phyloP scores from a whole-genome alignment of 2,797 vertebrate genomes.

The Neoniphon sammara region DNA sequence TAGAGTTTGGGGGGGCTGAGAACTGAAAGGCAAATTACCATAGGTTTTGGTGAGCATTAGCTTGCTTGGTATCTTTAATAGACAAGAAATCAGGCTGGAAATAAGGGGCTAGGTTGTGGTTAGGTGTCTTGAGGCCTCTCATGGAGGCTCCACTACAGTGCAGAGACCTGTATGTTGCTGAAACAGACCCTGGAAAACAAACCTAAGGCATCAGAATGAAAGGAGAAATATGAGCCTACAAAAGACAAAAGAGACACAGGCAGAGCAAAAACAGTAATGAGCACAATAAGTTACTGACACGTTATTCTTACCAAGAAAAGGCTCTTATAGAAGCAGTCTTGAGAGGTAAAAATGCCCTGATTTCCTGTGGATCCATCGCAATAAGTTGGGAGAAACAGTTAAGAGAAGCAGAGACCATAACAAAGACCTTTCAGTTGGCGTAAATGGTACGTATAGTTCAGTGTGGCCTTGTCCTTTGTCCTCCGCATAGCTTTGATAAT shows the following conservation, averaged over 20 bases:
- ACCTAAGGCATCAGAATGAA: neutral
- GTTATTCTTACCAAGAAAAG: neutral
- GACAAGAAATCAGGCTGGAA: neutral
- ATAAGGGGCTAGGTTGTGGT: neutral
- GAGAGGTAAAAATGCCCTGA: neutral
- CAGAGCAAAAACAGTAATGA: neutral
- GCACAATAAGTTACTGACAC: neutral
- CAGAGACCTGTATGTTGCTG: neutral
- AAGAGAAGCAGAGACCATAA: neutral
- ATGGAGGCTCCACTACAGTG: neutral
- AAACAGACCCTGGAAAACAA: conserved; percentile 2
- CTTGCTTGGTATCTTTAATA: conserved; percentile 2
- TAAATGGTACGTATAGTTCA: neutral
- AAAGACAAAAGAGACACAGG: neutral
- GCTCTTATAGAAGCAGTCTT: neutral
- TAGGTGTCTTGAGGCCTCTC: neutral
- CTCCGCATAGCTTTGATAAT: neutral
- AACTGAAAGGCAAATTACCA: neutral
- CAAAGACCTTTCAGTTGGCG: neutral
- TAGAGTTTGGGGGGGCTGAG: neutral
- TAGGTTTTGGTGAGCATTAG: conserved; percentile 8
- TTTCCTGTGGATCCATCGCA: neutral
- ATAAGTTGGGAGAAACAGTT: neutral
- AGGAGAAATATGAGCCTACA: neutral
- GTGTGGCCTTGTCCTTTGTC: conserved; percentile 24